Conservation (phyloP, 2,797 vertebrate species). For the Pipistrellus pygmaeus region DNA sequence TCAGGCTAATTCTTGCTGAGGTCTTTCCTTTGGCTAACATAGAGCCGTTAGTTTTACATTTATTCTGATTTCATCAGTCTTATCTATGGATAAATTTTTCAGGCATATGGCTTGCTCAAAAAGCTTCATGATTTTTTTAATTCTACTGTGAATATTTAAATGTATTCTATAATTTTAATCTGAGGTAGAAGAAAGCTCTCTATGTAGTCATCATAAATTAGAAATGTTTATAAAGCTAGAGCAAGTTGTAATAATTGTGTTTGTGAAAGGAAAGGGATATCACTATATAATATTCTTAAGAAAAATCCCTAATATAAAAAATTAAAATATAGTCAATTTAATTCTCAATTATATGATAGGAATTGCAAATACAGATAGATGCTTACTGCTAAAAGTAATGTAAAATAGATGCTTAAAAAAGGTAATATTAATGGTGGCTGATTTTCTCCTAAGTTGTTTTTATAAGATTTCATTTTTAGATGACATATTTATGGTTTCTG, state of each 20-base stretch:
- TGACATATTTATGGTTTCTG: conserved; percentile 62
- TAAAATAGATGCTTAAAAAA: conserved; percentile 39
- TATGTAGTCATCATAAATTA: not conserved
- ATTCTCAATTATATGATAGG: conserved; percentile 22
- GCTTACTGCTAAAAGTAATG: not conserved
- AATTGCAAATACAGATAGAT: conserved; percentile 44
- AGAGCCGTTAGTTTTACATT: not conserved
- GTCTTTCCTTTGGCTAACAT: not conserved
- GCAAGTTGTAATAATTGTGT: conserved; percentile 8
- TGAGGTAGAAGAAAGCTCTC: not conserved
- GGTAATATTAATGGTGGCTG: conserved; percentile 34
- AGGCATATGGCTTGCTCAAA: not conserved
- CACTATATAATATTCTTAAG: not conserved
- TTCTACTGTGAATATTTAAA: not conserved
- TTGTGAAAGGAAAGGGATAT: conserved; percentile 30
- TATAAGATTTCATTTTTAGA: conserved; percentile 65
- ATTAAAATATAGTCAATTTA: conserved; percentile 34
- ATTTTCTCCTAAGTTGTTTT: conserved; percentile 69
- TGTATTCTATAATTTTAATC: not conserved
- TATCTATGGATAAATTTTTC: not conserved
- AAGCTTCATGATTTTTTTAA: not conserved
- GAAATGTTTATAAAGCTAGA: conserved; percentile 30
- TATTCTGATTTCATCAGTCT: not conserved
- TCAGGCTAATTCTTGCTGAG: not conserved
- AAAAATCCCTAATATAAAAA: conserved; percentile 21